Conservation (phyloP, 2,888 invertebrate genomes). For the Leptopterna dolabrata region DNA sequence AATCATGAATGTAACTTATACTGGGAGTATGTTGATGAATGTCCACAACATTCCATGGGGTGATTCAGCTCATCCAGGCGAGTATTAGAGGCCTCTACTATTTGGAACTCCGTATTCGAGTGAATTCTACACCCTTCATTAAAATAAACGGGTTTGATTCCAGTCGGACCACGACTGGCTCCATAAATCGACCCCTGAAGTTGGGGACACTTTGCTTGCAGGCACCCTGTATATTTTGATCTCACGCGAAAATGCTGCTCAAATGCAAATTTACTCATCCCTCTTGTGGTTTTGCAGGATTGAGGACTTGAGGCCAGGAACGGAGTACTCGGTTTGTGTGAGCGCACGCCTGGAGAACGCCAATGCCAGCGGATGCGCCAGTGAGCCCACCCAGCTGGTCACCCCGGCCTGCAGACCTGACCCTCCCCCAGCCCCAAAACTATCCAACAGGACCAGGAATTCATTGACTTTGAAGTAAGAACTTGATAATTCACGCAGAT, state of each 20-base stretch:
- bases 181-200: too few relatives aligned
- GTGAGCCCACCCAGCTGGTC: constrained; percentile 82
- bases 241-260: too few relatives aligned
- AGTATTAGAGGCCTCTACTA: too few relatives aligned
- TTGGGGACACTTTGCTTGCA: too few relatives aligned
- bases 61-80: not conserved
- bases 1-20: not conserved
- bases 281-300: constrained; percentile 68
- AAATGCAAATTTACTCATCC: not conserved
- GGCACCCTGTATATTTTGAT: too few relatives aligned
- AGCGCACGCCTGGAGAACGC: constrained; percentile 81
- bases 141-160: too few relatives aligned
- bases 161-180: too few relatives aligned
- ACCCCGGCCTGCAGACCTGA: constrained; percentile 87
- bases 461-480: constrained; percentile 68
- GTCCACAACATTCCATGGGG: too few relatives aligned
- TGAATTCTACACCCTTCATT: too few relatives aligned
- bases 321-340: constrained; percentile 85
- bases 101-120: too few relatives aligned
- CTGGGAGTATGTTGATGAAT: not conserved
- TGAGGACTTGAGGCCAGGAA: constrained; percentile 87
- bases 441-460: constrained; percentile 78
- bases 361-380: constrained; percentile 79
- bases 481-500: not conserved
- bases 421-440: constrained; percentile 75